Evolutionary conservation across 2,113 vertebrate genomes (phyloP).

Genomic region (Prinia subflava): DNA sequence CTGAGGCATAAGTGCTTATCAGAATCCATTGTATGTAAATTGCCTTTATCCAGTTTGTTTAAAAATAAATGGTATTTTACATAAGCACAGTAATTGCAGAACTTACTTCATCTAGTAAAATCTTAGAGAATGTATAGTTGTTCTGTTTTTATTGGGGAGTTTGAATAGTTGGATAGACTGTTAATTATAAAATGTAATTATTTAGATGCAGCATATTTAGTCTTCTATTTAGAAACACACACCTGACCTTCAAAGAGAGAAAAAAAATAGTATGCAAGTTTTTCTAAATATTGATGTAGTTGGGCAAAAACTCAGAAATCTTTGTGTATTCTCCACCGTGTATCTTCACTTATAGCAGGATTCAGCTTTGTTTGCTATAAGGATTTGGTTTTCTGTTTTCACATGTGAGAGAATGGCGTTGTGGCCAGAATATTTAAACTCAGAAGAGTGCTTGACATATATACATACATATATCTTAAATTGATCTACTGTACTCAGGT

Average conservation of each 20-base stretch:
- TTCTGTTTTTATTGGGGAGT: neutral
- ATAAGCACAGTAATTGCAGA: neutral
- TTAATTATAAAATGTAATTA: neutral
- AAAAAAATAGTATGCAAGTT: neutral
- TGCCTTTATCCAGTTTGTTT: neutral
- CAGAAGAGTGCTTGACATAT: neutral
- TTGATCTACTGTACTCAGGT: rapidly evolving
- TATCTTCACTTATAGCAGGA: neutral
- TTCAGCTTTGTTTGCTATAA: neutral
- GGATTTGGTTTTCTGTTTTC: neutral
- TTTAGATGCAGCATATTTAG: neutral
- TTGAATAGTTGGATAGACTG: neutral
- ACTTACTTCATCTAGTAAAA: neutral
- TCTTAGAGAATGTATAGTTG: neutral
- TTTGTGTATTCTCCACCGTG: neutral
- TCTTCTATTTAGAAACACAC: neutral
- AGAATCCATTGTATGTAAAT: neutral
- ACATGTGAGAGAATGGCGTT: neutral
- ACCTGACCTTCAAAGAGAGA: neutral
- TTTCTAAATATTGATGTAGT: neutral
- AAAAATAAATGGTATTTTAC: neutral
- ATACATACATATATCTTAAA: neutral
- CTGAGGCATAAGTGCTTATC: neutral
- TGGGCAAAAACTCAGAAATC: neutral
- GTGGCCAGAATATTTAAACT: neutral